These are phyloP conservation scores for Xenus cinereus DNA, from an alignment of 2,113 vertebrate species.

Conservation along the genomic window DNA sequence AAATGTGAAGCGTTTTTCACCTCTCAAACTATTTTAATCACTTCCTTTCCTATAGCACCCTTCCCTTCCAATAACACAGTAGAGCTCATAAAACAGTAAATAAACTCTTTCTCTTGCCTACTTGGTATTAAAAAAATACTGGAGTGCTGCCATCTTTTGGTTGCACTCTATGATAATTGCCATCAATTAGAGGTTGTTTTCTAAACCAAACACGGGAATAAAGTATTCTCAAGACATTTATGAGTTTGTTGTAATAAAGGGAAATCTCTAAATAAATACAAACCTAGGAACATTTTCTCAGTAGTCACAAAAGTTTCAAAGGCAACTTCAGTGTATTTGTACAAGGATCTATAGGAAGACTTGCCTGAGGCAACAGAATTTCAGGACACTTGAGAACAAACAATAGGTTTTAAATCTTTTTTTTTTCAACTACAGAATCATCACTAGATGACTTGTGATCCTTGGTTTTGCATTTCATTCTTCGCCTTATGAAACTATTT, in stretches of 20 bases:
- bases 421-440: neutral
- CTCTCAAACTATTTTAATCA: neutral
- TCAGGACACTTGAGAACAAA: neutral
- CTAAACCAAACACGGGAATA: constrained; percentile 6
- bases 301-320: neutral
- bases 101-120: neutral
- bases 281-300: neutral
- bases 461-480: neutral
- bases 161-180: neutral
- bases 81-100: neutral
- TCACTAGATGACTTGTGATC: neutral
- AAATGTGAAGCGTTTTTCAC: neutral
- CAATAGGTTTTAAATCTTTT: neutral
- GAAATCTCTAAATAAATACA: neutral
- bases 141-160: constrained; percentile 23
- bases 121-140: neutral
- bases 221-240: neutral
- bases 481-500: neutral
- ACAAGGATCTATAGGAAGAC: neutral
- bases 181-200: neutral
- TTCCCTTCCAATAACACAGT: neutral
- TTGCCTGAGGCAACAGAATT: neutral
- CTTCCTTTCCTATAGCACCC: neutral
- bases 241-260: neutral
- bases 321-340: neutral